These are phyloP conservation scores for Phrynocephalus forsythii DNA, from an alignment of 2,797 vertebrate genomes.

Conservation along the genomic window DNA sequence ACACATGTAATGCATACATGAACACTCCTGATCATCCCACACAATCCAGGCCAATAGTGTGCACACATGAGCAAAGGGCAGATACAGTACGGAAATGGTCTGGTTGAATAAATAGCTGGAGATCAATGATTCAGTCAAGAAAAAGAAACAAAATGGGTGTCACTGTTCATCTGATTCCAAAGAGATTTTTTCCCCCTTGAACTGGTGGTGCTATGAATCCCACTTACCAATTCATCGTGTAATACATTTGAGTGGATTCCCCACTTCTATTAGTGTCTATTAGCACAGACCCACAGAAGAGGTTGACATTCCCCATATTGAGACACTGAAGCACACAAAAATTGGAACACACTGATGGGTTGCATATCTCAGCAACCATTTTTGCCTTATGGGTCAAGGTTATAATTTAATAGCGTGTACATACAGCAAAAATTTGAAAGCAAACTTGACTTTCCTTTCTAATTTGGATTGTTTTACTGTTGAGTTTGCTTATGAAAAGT, in stretches of 20 bases:
- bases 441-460: conserved; percentile 39
- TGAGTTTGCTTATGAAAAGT: conserved; percentile 35
- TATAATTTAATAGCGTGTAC: conserved; percentile 26
- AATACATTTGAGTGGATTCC: neutral
- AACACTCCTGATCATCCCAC: neutral
- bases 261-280: neutral
- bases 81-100: neutral
- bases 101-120: neutral
- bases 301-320: neutral
- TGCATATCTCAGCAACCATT: neutral
- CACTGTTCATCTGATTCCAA: neutral
- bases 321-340: neutral
- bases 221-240: neutral
- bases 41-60: neutral
- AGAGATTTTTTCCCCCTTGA: neutral
- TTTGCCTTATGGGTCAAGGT: neutral
- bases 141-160: no score
- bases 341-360: neutral
- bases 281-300: neutral
- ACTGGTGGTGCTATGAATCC: neutral
- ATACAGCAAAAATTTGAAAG: conserved; percentile 33
- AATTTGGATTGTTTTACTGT: conserved; percentile 33
- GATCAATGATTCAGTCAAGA: neutral
- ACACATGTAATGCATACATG: neutral
- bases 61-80: neutral